phyloP scores from a whole-genome alignment of 1,140 invertebrate genomes.

The Tetramorium parvispinum region DNA sequence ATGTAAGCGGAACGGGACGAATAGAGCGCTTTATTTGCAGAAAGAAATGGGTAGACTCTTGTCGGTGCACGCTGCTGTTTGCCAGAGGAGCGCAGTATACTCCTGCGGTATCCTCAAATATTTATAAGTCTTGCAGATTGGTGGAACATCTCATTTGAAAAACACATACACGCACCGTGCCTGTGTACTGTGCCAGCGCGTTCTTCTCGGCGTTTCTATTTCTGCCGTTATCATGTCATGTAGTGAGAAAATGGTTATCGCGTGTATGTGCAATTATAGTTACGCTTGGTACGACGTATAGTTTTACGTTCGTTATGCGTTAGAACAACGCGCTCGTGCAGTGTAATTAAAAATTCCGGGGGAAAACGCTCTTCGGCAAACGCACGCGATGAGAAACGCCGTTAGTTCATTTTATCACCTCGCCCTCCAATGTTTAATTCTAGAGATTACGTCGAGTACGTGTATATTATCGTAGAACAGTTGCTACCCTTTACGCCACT shows the following conservation, averaged over 20 bases:
- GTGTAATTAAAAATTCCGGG: conserved; percentile 39
- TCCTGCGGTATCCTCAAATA: conserved; percentile 52
- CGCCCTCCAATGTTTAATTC: conserved; percentile 42
- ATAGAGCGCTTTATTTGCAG: conserved; percentile 49
- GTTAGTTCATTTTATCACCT: conserved; percentile 49
- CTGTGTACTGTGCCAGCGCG: not conserved
- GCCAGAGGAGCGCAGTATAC: not conserved
- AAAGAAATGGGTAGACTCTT: conserved; percentile 52
- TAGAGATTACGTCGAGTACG: conserved; percentile 30
- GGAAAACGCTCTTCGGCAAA: not conserved
- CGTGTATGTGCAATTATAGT: conserved; percentile 17
- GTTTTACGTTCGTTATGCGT: conserved; percentile 10
- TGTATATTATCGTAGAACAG: conserved; percentile 31
- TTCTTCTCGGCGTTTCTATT: not conserved
- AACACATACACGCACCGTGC: not conserved
- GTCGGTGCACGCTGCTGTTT: conserved; percentile 49
- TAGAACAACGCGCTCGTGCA: not conserved
- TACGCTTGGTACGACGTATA: not conserved
- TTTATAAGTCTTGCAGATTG: conserved; percentile 61
- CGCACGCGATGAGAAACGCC: conserved; percentile 34
- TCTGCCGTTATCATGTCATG: conserved; percentile 3
- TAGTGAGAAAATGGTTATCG: conserved; percentile 37
- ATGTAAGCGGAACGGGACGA: not conserved
- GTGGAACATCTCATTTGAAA: conserved; percentile 55
- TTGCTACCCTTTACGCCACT: conserved; percentile 32